Evolutionary conservation across 1,140 invertebrate species (phyloP), one percentile per base, ranked within the genome.

Genomic region (Saccostrea echinata): DNA sequence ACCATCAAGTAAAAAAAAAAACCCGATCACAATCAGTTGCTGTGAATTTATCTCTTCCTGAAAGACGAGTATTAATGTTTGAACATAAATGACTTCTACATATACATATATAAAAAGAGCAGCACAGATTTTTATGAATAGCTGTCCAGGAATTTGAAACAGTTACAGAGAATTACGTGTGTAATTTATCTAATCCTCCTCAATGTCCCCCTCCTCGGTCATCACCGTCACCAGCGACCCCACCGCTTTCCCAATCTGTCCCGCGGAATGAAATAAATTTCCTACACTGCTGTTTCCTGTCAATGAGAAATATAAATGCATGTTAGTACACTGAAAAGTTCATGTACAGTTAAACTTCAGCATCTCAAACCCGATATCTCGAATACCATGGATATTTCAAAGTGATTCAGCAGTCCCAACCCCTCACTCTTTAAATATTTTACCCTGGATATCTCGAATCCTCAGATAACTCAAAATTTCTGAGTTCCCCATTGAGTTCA

Each of bases 211-310:
- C 30, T 94, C 93, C 84, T 94, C 96, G 98, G 91, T 97, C 97
- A 98, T 98, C 57, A 97, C 97, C 86, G 97, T 97, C 88, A 98
- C 98, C 91, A 98, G 95, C 94, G 97, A 97, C 92, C 97, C 97
- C 82, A 98, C 97, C 87, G 97, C 97, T 95, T 97, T 97, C 35
- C 97, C 97, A 90, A 98, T 95, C 94, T 98, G 97, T 94, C 97
- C 97, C 96, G 97, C 97, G 96, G 97, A 97, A 93, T 98, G 97
- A 95, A 98, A 97, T 92, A 98, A 96, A 95, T 97, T 97, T 90
- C 97, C 97, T 89, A 97, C 96, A 93, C 96, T 96, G 93, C 96
- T 96, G 91, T 96, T 95, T 90, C 95, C 95, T 92, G 92, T 81
- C 92, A 92, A 81, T 71, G 8, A 89, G 85, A 86, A 90, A 82